Base-by-base conservation (phyloP, 2,113 vertebrate genomes). In the Rhea americana region DNA sequence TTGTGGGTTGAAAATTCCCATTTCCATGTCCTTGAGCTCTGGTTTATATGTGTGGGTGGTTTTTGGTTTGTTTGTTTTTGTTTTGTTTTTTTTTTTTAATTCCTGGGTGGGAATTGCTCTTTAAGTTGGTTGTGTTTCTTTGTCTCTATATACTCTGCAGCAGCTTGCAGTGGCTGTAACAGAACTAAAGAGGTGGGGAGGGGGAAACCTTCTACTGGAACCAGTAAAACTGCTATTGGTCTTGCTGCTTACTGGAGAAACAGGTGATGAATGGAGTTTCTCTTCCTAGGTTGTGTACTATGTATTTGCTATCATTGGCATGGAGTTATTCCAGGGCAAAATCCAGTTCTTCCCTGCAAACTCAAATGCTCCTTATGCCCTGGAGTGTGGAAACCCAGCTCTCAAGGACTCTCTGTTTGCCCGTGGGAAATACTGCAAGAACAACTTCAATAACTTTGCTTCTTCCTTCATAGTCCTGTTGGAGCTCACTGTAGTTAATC, bases 401-500 rank as follows among this genome's bases (percentile, higher is more conserved):
- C 96, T 99, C 47, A 97, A 97, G 17, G 97, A 96, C 13, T 97
- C 98, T 1, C 80, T 93, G 5, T 99, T 99, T 79, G 98, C 98
- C 25, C 96, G 95, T 24, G 97, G 96, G 63, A 97, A 97, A 91
- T 99, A 99, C 96, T 99, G 99, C 98, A 99, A 97, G 93, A 99
- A 99, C 97, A 99, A 99, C 96, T 99, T 99, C 97, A 99, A 99
- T 19, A 32, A 99, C 78, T 97, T 99, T 1, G 96, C 97, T 4
- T 98, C 98, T 0, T 97, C 99, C 22, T 98, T 99, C 88, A 73
- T 99, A 0, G 97, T 99, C 56, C 97, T 99, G 82, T 87, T 98
- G 95, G 98, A 99, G 96, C 98, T 99, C 82, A 99, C 99, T 0
- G 98, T 99, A 56, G 99, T 99, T 90, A 99, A 99, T 96, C 99